Percentiles rank a stretch among this genome's conserved stretches.
Conservation (phyloP, 2,113 vertebrate species). For the Lathamus discolor region DNA sequence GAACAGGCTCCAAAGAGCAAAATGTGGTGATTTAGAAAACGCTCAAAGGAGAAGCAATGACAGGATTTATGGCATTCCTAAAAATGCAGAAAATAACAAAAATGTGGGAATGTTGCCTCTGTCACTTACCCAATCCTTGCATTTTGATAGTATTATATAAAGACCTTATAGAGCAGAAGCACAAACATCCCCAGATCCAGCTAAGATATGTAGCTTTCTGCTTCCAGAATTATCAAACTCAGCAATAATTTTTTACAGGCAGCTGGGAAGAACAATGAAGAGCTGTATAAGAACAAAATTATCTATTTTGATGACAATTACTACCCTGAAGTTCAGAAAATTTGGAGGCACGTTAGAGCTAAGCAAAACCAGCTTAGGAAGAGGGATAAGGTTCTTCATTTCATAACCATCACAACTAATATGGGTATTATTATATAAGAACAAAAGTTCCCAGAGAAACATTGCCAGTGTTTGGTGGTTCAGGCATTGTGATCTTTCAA, state of each 20-base stretch:
- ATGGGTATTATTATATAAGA: conserved; percentile 32
- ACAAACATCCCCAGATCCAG: neutral
- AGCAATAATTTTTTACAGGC: conserved; percentile 7
- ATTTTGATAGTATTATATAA: conserved; percentile 17
- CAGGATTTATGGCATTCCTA: conserved; percentile 49
- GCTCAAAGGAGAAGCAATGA: conserved; percentile 33
- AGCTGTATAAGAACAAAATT: conserved; percentile 37
- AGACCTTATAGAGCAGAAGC: neutral
- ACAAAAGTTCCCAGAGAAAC: neutral
- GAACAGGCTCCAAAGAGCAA: conserved; percentile 10
- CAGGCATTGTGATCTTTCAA: neutral
- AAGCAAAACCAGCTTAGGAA: conserved; percentile 33
- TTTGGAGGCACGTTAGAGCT: neutral
- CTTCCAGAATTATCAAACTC: conserved; percentile 42
- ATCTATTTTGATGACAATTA: conserved; percentile 46
- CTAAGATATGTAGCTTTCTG: neutral
- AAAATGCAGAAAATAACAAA: conserved; percentile 45
- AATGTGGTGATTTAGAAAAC: conserved; percentile 32
- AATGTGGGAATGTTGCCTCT: conserved; percentile 18
- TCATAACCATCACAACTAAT: neutral
- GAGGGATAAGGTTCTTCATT: neutral
- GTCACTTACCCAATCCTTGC: conserved; percentile 14
- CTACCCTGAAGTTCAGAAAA: conserved; percentile 55
- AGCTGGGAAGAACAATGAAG: conserved; percentile 33
- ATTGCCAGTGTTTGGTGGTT: neutral